A percentile compares a stretch with the other conserved stretches of the same genome.
Conservation (phyloP, 2,888 invertebrate genomes). For the Lordiphosa andalusiaca region DNA sequence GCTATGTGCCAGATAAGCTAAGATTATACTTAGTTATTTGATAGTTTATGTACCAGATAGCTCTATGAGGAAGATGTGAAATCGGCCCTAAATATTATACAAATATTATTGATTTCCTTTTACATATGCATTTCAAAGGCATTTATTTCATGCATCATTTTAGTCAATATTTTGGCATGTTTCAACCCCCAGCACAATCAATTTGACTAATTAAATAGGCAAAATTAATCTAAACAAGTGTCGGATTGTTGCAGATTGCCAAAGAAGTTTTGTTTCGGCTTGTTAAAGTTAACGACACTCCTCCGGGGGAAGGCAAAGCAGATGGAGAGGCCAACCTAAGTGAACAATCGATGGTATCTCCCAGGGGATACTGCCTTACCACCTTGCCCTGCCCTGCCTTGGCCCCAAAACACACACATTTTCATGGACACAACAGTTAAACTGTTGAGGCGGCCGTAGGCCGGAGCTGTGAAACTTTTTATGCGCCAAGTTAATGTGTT, state of each 20-base stretch:
- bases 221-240: conserved; percentile 56
- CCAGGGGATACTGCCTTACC: conserved; percentile 4
- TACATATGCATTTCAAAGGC: too few species aligned
- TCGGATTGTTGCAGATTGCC: conserved; percentile 39
- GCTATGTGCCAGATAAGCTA: too few species aligned
- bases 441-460: conserved; percentile 28
- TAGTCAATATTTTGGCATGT: too few species aligned
- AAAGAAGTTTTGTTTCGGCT: conserved; percentile 20
- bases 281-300: conserved; percentile 33
- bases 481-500: conserved; percentile 66
- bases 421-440: conserved; percentile 38
- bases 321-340: conserved; percentile 37
- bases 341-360: conserved; percentile 65
- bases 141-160: too few species aligned
- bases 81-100: too few species aligned
- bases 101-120: too few species aligned
- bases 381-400: neutral
- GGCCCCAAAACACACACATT: conserved; percentile 22
- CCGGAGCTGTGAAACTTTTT: conserved; percentile 44
- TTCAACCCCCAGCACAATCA: conserved; percentile 33
- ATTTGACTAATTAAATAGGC: conserved; percentile 67
- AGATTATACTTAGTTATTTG: too few species aligned
- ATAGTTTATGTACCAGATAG: too few species aligned
- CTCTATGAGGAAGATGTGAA: too few species aligned
- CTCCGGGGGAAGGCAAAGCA: neutral